Evolutionary conservation across 1,140 invertebrate species (phyloP), one percentile per base, ranked within the genome.

Genomic region (Drosophila asahinai): DNA sequence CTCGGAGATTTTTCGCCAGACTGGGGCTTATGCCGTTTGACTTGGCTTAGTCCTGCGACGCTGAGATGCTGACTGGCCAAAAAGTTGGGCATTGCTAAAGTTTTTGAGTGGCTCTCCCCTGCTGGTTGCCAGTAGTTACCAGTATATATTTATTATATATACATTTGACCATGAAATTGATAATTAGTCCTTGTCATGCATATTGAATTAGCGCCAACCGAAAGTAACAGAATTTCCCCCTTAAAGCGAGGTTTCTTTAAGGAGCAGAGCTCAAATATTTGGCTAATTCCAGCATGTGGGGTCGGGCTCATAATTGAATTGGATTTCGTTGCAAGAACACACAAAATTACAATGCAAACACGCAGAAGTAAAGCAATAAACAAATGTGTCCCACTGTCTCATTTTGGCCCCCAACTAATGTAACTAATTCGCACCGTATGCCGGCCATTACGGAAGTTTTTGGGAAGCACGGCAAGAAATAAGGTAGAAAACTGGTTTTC

Each of bases 371-470:
- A 55, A 9, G 63, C 67, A 42, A 47, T 57, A 55, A 68, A 38
- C 49, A 47, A 71, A 68, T 68, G 63, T 52, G 40, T 52, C 48
- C 63, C 48, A 52, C 47, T 43, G 62, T 38, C 64, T 64, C 42
- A 38, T 66, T 66, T 66, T 55, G 30, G 30, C n/a, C 22, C 11
- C 17, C 36, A 57, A 40, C 75, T 74, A 78, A 78, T 78, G 74
- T 70, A 62, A 78, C 75, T 78, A 78, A 78, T 78, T 70, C 75
- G 75, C 75, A 70, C 75, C 75, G 75, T 78, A 78, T 78, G 75
- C 57, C 74, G 33, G 30, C 14, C 49, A 78, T 70, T 78, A 78
- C 19, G 51, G 43, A 55, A 60, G 36, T 43, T 72, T 51, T 72
- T 17, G 25, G 40, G 19, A n/a, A 25, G 3, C 54, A 57, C 54